Conservation (phyloP, 1,140 invertebrate genomes). For the Pteromalus puparum region DNA sequence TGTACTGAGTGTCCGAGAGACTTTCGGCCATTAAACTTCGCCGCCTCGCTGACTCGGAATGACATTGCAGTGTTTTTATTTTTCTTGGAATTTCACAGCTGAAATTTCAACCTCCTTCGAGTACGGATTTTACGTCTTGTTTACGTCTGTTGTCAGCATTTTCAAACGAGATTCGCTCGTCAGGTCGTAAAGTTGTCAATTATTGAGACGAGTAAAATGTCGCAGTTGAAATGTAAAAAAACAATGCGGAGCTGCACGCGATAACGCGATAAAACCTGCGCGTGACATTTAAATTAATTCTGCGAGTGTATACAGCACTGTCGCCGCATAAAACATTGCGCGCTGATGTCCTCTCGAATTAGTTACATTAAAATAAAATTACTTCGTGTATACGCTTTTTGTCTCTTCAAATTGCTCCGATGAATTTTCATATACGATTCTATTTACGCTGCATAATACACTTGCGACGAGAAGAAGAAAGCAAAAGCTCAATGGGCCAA, state of each 20-base stretch:
- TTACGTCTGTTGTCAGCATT: too few relatives aligned
- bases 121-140: too few relatives aligned
- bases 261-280: neutral
- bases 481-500: neutral
- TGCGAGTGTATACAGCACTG: neutral
- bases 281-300: slow-evolving; percentile 29
- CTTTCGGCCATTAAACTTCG: neutral
- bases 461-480: neutral
- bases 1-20: neutral
- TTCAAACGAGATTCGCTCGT: too few relatives aligned
- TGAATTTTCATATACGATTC: neutral
- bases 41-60: too few relatives aligned
- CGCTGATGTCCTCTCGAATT: too few relatives aligned
- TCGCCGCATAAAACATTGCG: neutral
- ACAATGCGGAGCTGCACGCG: neutral
- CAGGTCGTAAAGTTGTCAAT: too few relatives aligned
- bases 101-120: too few relatives aligned
- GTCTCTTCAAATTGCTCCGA: neutral
- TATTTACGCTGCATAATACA: too few relatives aligned
- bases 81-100: too few relatives aligned
- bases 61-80: too few relatives aligned
- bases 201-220: neutral
- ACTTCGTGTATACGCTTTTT: too few relatives aligned
- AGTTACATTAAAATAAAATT: neutral
- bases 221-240: neutral